Evolutionary conservation across 1,140 invertebrate species (phyloP).

Genomic region (Drosophila ogumai): DNA sequence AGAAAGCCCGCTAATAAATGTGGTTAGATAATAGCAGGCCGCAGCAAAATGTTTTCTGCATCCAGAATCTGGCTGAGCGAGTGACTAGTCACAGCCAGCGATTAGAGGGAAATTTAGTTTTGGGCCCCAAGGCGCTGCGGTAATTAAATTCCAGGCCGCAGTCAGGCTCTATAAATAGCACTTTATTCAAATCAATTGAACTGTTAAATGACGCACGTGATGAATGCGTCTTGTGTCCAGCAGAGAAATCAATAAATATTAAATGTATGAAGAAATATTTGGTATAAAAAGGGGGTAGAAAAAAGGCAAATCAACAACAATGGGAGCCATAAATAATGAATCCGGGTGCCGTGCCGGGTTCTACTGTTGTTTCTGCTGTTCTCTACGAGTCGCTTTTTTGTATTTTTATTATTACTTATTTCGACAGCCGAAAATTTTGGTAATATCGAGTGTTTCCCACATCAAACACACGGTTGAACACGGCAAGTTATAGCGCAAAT

Average conservation of each 20-base stretch:
- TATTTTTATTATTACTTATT: slow-evolving; percentile 65
- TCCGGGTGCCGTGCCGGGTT: slow-evolving; percentile 69
- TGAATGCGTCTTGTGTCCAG: slow-evolving; percentile 63
- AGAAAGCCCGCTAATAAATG: slow-evolving; percentile 52
- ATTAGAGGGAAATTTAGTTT: slow-evolving; percentile 34
- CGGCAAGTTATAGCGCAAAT: slow-evolving; percentile 12
- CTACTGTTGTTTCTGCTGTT: slow-evolving; percentile 34
- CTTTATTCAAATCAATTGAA: slow-evolving; percentile 68
- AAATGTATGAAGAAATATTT: slow-evolving; percentile 35
- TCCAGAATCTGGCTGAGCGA: slow-evolving; percentile 15
- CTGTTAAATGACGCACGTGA: slow-evolving; percentile 81
- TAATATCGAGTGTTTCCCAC: slow-evolving; percentile 80
- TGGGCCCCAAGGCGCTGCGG: slow-evolving; percentile 7
- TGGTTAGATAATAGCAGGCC: slow-evolving; percentile 39
- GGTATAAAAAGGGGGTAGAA: slow-evolving; percentile 9
- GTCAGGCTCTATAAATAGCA: slow-evolving; percentile 48
- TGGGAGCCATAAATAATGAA: slow-evolving; percentile 74
- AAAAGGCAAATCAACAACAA: slow-evolving; percentile 34
- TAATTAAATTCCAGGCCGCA: slow-evolving; percentile 29
- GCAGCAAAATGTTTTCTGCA: slow-evolving; percentile 31
- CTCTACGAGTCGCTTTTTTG: slow-evolving; percentile 10
- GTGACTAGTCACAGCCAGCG: slow-evolving; percentile 4
- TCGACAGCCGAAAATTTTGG: slow-evolving; percentile 53
- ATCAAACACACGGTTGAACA: slow-evolving; percentile 39
- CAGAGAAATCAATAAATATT: slow-evolving; percentile 64